Base-by-base conservation (phyloP, 1,140 invertebrate species). In the Monochamus saltuarius region DNA sequence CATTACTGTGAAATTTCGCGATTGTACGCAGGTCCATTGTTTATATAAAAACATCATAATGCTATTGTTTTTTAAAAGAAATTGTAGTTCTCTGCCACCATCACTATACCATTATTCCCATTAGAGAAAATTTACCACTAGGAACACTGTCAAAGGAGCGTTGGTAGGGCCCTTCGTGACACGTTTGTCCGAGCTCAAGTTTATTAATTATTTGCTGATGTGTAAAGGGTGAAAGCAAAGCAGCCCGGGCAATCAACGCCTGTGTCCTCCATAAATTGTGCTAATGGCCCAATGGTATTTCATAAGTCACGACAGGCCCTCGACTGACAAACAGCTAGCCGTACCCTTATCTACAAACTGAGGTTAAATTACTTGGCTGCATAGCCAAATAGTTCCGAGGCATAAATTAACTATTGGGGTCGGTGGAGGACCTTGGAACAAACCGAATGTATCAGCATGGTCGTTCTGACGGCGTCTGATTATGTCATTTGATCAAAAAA, bases 211-310 rank as follows among this genome's bases (percentile, higher is more conserved):
- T 29, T 29, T 29, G 22, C 22, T 29, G 22, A 29, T 29, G 22
- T 29, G 22, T 29, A 46, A 46, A 19, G 43, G 43, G 16, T 46
- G 43, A 17, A 46, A 46, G 43, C 51, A 53, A 53, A 53, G 40
- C 51, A 39, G 39, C 49, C 64, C 51, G 61, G 69, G 72, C 64
- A 73, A 73, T 73, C 69, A 72, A 70, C 67, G 45, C 36, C 55
- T 56, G 60, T 66, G 61, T 64, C 70, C 61, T 51, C 66, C 64
- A 75, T 75, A 75, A 75, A 75, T 75, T 66, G 64, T 64, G 65
- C 72, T 73, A 73, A 75, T 75, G 72, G 73, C 73, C 69, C 66
- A 62, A 67, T 71, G 73, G 73, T 73, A 75, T 75, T 75, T 75
- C 73, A 75, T 75, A 75, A 75, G 71, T 72, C 70, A 63, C 66